A percentile compares a stretch with the other conserved stretches of the same genome.
phyloP scores from a whole-genome alignment of 1,140 invertebrate species.

The Drosophila micromelanica region DNA sequence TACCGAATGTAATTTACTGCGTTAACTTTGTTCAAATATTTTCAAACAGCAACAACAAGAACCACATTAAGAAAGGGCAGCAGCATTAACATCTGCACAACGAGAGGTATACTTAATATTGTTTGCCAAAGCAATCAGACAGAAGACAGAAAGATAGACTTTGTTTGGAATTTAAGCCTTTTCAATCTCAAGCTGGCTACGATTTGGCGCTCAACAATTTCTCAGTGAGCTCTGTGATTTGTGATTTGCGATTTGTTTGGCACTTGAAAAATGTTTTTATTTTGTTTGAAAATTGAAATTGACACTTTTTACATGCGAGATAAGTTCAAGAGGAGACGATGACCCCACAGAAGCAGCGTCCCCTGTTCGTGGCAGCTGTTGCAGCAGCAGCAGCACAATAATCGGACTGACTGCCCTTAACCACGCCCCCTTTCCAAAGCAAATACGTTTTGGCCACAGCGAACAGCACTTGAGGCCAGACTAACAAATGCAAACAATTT shows the following conservation, averaged over 20 bases:
- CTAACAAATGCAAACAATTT: slow-evolving; percentile 46
- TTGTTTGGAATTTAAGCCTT: slow-evolving; percentile 47
- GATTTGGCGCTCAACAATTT: slow-evolving; percentile 13
- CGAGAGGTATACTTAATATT: slow-evolving; percentile 49
- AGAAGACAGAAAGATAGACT: slow-evolving; percentile 6
- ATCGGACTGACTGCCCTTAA: neutral
- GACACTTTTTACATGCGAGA: slow-evolving; percentile 33
- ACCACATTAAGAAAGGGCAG: neutral
- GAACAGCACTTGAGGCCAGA: slow-evolving; percentile 26
- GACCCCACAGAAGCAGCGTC: neutral
- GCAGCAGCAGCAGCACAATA: slow-evolving; percentile 13
- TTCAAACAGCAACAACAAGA: slow-evolving; percentile 18
- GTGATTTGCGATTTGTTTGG: slow-evolving; percentile 38
- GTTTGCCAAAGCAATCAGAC: slow-evolving; percentile 39
- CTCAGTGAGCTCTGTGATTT: slow-evolving; percentile 25
- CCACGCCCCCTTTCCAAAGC: slow-evolving; percentile 2
- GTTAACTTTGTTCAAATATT: slow-evolving; percentile 51
- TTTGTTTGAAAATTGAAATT: slow-evolving; percentile 10
- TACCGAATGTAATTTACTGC: slow-evolving; percentile 48
- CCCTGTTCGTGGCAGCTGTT: slow-evolving; percentile 21
- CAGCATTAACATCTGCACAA: slow-evolving; percentile 15
- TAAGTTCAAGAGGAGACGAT: neutral
- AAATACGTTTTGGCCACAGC: slow-evolving; percentile 29
- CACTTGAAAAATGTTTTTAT: slow-evolving; percentile 15
- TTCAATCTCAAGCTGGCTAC: slow-evolving; percentile 28